Percentiles rank a stretch among this genome's conserved stretches.
Evolutionary conservation across 2,888 invertebrate genomes (phyloP).

Genomic region (Rhagonycha fulva): DNA sequence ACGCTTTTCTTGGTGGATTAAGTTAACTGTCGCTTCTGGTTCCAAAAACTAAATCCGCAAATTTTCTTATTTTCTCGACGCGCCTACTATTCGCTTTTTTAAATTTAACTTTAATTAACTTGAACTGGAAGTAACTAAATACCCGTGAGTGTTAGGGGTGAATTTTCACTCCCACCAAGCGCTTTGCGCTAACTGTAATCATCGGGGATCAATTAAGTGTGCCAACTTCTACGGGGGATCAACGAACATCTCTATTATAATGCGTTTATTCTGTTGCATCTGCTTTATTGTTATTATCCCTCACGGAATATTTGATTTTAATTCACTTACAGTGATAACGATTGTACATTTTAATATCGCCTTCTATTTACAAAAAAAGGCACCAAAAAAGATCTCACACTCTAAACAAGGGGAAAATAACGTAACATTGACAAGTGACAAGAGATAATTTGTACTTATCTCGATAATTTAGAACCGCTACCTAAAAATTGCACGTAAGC

Average conservation of each 20-base stretch:
- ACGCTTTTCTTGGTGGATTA: slow-evolving; percentile 49
- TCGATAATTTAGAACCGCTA: slow-evolving; percentile 11
- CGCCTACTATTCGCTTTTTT: neutral
- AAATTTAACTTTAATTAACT: neutral
- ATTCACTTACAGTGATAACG: slow-evolving; percentile 26
- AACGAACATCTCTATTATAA: slow-evolving; percentile 32
- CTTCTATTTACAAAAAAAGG: neutral
- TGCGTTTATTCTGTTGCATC: slow-evolving; percentile 32
- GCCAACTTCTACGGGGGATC: slow-evolving; percentile 31
- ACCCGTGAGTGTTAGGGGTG: slow-evolving; percentile 46
- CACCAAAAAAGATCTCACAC: neutral
- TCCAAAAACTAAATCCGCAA: slow-evolving; percentile 29
- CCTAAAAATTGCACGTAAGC: slow-evolving; percentile 26
- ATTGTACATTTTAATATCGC: neutral
- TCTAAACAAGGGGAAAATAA: neutral
- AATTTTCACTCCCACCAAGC: slow-evolving; percentile 39
- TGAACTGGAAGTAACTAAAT: slow-evolving; percentile 45
- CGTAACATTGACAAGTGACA: neutral
- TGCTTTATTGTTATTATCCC: slow-evolving; percentile 33
- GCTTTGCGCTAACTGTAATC: slow-evolving; percentile 50
- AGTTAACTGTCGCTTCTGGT: slow-evolving; percentile 44
- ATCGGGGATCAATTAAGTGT: slow-evolving; percentile 53
- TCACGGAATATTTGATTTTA: slow-evolving; percentile 28
- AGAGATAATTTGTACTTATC: neutral
- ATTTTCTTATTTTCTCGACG: neutral